phyloP scores from a whole-genome alignment of 2,113 vertebrate genomes.

The Dasypus novemcinctus region DNA sequence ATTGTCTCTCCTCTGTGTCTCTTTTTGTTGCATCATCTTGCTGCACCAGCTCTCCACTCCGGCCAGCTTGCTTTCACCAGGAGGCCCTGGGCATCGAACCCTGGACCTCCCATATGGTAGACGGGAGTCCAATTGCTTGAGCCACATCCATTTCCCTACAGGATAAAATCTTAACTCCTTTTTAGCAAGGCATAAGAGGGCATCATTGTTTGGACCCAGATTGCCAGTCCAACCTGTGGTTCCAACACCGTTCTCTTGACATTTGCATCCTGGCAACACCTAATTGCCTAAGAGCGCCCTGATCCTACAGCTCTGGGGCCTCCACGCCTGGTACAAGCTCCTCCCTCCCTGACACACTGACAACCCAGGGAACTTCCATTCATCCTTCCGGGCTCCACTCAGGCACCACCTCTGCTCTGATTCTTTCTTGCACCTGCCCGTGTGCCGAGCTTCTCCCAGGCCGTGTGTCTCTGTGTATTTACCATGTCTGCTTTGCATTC shows the following conservation, averaged over 20 bases:
- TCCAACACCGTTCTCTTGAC: constrained; percentile 32
- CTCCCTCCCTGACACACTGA: not conserved
- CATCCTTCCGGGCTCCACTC: not conserved
- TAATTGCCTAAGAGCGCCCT: constrained; percentile 50
- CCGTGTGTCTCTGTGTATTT: not conserved
- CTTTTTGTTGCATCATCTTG: too few species aligned
- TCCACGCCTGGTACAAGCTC: not conserved
- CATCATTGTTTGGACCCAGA: constrained; percentile 60
- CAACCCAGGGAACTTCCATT: not conserved
- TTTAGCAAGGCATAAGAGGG: not conserved
- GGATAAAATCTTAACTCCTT: constrained; percentile 48
- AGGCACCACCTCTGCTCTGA: not conserved
- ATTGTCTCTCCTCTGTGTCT: too few species aligned
- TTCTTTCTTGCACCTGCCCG: not conserved
- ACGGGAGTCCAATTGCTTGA: too few species aligned
- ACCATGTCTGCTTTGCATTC: not conserved
- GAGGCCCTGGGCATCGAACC: too few species aligned
- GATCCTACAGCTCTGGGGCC: not conserved
- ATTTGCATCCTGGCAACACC: constrained; percentile 8
- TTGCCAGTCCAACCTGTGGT: constrained; percentile 28
- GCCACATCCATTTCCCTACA: too few species aligned
- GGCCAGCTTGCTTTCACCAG: too few species aligned
- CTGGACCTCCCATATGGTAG: too few species aligned
- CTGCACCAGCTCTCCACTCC: too few species aligned
- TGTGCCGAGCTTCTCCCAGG: too few species aligned